Base-by-base conservation (phyloP, 2,797 vertebrate species). In the Petrocephalus schoutedeni region DNA sequence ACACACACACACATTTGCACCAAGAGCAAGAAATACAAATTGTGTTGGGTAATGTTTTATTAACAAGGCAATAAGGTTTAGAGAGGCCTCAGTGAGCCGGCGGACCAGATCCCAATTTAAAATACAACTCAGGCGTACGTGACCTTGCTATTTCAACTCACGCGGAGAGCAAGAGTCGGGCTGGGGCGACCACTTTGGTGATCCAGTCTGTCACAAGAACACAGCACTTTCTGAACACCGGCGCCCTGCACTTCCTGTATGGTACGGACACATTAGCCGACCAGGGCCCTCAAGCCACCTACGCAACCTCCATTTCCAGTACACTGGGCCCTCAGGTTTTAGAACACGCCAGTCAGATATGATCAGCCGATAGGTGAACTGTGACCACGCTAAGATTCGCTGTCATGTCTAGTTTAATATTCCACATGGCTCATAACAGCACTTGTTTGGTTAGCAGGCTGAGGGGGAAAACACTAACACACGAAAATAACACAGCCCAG, bases 1-100 rank as follows among this genome's bases (percentile, higher is more conserved):
- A 88, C 53, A 87, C 80, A 86, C 80, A 85, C 89, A 90, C 64
- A 87, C 28, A 89, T 64, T 90, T 54, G 41, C 32, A 54, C 32
- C 9, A 2, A 53, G 23, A 88, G 88, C 14, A 56, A 86, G 32
- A 36, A 53, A 87, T 16, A 54, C 14, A 74, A 32, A 54, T 49
- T 16, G 9, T 87, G 49, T 71, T 64, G 58, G 36, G 85, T 86
- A 86, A 67, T 86, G 86, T 86, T 57, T 86, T 86, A 86, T 86
- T 86, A 86, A 36, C 53, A 54, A 86, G 84, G 28, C 21, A 36
- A 57, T 86, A 57, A 51, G 49, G 80, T 54, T 86, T 19, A 58
- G 56, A 58, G 56, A 57, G 23, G 54, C 56, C 84, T 57, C 84
- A 45, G 84, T 36, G 53, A 86, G 32, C 84, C 41, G 53, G n/a